Evolutionary conservation across 2,888 invertebrate genomes (phyloP).

Genomic region (Aleiodes testaceus): DNA sequence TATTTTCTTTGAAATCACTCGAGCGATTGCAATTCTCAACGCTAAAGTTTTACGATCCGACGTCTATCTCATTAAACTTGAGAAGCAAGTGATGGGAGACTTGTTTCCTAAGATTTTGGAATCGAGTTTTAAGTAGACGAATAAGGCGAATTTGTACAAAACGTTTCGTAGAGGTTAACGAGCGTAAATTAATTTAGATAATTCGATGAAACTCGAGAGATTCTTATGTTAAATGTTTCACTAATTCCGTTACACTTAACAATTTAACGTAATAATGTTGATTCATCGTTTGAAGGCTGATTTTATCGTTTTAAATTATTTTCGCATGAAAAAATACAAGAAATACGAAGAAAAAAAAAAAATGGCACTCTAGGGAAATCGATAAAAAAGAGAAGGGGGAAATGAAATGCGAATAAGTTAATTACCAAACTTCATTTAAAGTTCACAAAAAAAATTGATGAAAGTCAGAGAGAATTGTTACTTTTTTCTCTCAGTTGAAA

Average conservation of each 20-base stretch:
- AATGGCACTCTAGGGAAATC: too few relatives aligned
- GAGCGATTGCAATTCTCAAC: background rate
- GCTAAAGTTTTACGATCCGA: slow-evolving; percentile 4
- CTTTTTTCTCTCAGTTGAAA: too few relatives aligned
- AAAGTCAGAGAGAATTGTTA: too few relatives aligned
- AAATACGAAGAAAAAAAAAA: too few relatives aligned
- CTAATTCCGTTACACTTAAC: slow-evolving; percentile 1
- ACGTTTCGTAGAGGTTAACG: background rate
- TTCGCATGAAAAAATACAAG: too few relatives aligned
- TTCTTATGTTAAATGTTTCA: background rate
- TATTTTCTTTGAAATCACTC: background rate
- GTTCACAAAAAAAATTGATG: too few relatives aligned
- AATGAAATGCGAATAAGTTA: too few relatives aligned
- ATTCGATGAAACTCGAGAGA: background rate
- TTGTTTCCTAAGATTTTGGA: background rate
- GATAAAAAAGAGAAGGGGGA: too few relatives aligned
- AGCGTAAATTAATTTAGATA: background rate
- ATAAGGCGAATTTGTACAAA: background rate
- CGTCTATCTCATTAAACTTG: background rate
- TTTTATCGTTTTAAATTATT: background rate
- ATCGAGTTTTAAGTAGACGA: too few relatives aligned
- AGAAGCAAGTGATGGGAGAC: background rate
- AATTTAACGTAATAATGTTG: background rate
- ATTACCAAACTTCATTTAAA: too few relatives aligned
- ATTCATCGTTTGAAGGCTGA: background rate